Base-by-base conservation (phyloP, 2,113 vertebrate species). In the Collichthys lucidus region DNA sequence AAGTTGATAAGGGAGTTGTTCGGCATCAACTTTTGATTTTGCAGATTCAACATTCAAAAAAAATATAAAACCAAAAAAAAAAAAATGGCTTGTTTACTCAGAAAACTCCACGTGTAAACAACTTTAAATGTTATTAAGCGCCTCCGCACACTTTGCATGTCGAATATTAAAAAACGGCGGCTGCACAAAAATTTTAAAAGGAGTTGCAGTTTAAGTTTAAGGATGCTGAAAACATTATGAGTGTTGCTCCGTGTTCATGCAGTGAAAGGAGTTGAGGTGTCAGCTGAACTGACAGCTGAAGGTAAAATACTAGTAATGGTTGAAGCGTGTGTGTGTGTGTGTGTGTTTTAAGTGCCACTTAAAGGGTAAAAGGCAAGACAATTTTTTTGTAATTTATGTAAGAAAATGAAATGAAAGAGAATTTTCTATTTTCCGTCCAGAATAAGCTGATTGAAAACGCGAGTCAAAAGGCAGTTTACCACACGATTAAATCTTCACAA, bases 401-500 rank as follows among this genome's bases (percentile, higher is more conserved):
- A 52, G 20, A 64, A 57, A 77, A 59, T 9, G 42, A 55, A 83
- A 56, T 35, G 22, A 44, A 56, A 5, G 26, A 57, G 24, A 46
- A 79, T 65, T 65, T n/a, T 59, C 4, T 66, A 15, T 55, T 70
- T 72, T 24, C 49, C 66, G 35, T 62, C 52, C 44, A 4, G 7
- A 84, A 80, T 69, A 62, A 83, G 40, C 70, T 16, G 74, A 61
- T 82, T 81, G 20, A 46, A 74, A 74, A 66, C 3, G 67, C 29
- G 46, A 53, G 65, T 53, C 35, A 47, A 56, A 69, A 55, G 56
- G 60, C 47, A 59, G 77, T 56, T 77, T 78, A 87, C 66, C 53
- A 55, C 57, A 74, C 55, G 65, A 56, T 49, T 82, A 65, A 86
- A 76, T 82, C 73, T 47, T 61, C 68, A 66, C 83, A 89, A 91